A percentile compares a stretch with the other conserved stretches of the same genome.
These are phyloP conservation scores for Uropsilus gracilis DNA, from an alignment of 2,113 vertebrate species.

Conservation along the genomic window DNA sequence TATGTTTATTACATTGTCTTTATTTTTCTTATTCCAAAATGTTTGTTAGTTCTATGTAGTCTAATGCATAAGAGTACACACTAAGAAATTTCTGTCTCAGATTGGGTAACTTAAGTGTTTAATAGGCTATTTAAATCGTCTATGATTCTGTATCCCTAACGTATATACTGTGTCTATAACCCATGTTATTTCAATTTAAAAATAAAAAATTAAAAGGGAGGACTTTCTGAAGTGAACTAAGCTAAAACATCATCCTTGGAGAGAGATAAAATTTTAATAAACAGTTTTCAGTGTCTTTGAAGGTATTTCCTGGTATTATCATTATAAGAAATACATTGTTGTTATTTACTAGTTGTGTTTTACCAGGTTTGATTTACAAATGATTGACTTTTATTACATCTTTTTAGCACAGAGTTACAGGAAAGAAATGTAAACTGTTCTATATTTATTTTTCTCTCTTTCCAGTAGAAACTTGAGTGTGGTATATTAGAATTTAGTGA, in stretches of 20 bases:
- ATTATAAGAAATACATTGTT: no score
- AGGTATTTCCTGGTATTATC: not conserved
- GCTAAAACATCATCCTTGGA: constrained; percentile 35
- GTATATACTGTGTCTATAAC: no score
- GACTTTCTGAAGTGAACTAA: not conserved
- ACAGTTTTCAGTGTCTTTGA: not conserved
- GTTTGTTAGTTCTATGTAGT: constrained; percentile 69
- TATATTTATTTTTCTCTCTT: not conserved
- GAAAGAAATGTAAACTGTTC: not conserved
- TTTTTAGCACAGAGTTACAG: not conserved
- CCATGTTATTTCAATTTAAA: no score
- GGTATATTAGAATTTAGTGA: not conserved
- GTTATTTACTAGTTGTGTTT: not conserved
- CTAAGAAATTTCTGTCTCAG: constrained; percentile 44
- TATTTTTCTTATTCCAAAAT: constrained; percentile 78
- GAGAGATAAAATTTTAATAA: not conserved
- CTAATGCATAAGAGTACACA: constrained; percentile 47
- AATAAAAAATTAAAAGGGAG: no score
- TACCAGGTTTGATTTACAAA: not conserved
- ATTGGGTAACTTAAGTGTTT: constrained; percentile 68
- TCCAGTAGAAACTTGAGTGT: not conserved
- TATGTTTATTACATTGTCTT: constrained; percentile 77
- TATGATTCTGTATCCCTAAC: not conserved
- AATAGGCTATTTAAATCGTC: constrained; percentile 74
- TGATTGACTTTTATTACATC: not conserved